phyloP scores from a whole-genome alignment of 2,888 invertebrate genomes.

The Cheilosia grossa region DNA sequence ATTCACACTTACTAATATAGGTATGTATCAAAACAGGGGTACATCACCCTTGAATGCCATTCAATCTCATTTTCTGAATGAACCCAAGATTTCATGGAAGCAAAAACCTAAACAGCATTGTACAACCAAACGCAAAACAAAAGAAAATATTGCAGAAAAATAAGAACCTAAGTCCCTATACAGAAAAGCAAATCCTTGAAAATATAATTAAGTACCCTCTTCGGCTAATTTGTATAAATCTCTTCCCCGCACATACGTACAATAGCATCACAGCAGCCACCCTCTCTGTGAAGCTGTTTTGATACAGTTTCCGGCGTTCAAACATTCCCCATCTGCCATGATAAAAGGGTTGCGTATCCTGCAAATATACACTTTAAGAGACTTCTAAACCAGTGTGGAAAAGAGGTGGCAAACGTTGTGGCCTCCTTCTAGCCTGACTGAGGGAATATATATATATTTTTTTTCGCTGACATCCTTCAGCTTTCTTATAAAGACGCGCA shows the following conservation, averaged over 20 bases:
- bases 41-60: too few species aligned
- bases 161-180: constrained; percentile 9
- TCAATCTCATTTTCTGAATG: neutral
- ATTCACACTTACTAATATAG: too few species aligned
- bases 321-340: constrained; percentile 17
- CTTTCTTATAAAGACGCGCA: neutral
- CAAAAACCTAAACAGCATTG: neutral
- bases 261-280: constrained; percentile 29
- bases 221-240: constrained; percentile 66
- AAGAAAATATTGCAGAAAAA: constrained; percentile 2
- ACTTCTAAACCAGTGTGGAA: constrained; percentile 22
- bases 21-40: too few species aligned
- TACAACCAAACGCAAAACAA: neutral
- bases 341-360: constrained; percentile 35
- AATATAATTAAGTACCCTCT: constrained; percentile 71
- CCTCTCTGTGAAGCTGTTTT: constrained; percentile 23
- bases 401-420: constrained; percentile 37
- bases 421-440: constrained; percentile 23
- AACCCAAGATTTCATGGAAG: neutral
- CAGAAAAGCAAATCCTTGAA: constrained; percentile 53
- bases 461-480: neutral
- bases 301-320: constrained; percentile 55
- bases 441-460: neutral
- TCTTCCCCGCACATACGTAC: constrained; percentile 11
- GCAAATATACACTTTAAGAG: constrained; percentile 41